Conservation (phyloP, 1,140 invertebrate genomes). For the Drosophila oshimai region DNA sequence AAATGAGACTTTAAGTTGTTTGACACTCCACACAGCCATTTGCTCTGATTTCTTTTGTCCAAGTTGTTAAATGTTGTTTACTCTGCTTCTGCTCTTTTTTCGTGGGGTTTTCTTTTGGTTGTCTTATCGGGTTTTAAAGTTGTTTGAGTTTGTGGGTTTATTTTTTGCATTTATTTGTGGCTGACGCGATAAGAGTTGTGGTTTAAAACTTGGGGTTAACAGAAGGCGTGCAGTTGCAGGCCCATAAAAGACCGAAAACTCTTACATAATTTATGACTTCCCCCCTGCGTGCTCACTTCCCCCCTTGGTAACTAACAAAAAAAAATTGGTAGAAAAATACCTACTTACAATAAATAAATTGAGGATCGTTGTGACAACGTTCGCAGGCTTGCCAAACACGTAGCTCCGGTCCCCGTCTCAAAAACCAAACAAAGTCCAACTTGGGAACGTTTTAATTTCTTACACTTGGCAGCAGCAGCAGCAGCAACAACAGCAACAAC, state of each 20-base stretch:
- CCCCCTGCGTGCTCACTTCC: slow-evolving; percentile 37
- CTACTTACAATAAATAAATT: slow-evolving; percentile 81
- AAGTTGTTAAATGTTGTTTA: slow-evolving; percentile 66
- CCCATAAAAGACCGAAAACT: slow-evolving; percentile 35
- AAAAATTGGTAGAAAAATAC: slow-evolving; percentile 60
- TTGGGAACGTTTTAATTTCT: slow-evolving; percentile 79
- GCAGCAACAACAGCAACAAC: not conserved
- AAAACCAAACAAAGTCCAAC: slow-evolving; percentile 78
- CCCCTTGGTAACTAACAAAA: slow-evolving; percentile 21
- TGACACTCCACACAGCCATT: slow-evolving; percentile 44
- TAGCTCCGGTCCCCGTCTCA: slow-evolving; percentile 34
- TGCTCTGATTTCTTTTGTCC: slow-evolving; percentile 55
- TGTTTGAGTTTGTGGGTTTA: slow-evolving; percentile 54
- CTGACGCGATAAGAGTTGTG: slow-evolving; percentile 2
- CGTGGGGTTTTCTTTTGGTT: slow-evolving; percentile 5
- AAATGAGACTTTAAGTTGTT: slow-evolving; percentile 82
- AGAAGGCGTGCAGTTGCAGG: slow-evolving; percentile 56
- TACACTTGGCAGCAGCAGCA: slow-evolving; percentile 70
- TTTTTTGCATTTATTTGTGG: slow-evolving; percentile 26
- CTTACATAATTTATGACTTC: slow-evolving; percentile 81
- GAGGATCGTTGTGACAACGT: slow-evolving; percentile 61
- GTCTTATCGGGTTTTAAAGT: slow-evolving; percentile 67
- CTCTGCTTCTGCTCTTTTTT: slow-evolving; percentile 4
- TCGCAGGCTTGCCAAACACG: slow-evolving; percentile 73
- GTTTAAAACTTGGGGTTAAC: too few relatives aligned